Evolutionary conservation across 1,140 invertebrate genomes (phyloP).

Genomic region (Drosophila takahashii): DNA sequence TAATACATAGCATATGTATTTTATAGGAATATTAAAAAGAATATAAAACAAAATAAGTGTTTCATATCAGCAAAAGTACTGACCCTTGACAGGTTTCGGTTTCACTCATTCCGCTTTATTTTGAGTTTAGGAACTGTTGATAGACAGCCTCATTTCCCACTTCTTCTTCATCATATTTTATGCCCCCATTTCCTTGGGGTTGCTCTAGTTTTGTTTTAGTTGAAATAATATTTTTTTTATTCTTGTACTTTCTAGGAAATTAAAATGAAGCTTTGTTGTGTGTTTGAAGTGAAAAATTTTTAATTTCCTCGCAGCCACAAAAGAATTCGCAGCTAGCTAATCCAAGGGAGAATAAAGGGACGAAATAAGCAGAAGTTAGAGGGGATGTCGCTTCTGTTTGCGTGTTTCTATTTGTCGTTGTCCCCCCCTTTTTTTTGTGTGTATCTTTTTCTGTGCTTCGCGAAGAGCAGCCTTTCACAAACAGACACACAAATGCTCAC

Average conservation of each 20-base stretch:
- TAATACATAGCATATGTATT: background rate
- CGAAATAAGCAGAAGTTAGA: constrained; percentile 18
- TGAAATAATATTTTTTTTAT: constrained; percentile 14
- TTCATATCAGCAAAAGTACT: constrained; percentile 11
- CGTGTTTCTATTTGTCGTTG: constrained; percentile 14
- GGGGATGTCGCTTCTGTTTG: constrained; percentile 26
- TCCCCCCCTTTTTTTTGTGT: constrained; percentile 12
- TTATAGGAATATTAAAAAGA: background rate
- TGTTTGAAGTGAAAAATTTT: constrained; percentile 39
- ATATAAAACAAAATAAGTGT: background rate
- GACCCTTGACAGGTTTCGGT: constrained; percentile 39
- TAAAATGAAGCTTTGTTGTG: constrained; percentile 71
- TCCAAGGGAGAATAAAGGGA: constrained; percentile 32
- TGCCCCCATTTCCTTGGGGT: constrained; percentile 2
- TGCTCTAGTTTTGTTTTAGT: constrained; percentile 25
- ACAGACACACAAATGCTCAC: constrained; percentile 63
- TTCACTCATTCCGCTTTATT: constrained; percentile 1
- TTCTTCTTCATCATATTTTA: constrained; percentile 8
- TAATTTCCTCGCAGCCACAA: constrained; percentile 65
- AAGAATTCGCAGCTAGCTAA: constrained; percentile 51
- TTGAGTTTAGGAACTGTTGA: constrained; percentile 8
- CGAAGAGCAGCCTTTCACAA: constrained; percentile 55
- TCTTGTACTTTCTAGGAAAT: constrained; percentile 55
- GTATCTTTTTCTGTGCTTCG: constrained; percentile 24
- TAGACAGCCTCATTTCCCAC: constrained; percentile 5